A percentile compares a stretch with the other conserved stretches of the same genome.
phyloP scores from a whole-genome alignment of 2,797 vertebrate species.

The Sebastes nivosus region DNA sequence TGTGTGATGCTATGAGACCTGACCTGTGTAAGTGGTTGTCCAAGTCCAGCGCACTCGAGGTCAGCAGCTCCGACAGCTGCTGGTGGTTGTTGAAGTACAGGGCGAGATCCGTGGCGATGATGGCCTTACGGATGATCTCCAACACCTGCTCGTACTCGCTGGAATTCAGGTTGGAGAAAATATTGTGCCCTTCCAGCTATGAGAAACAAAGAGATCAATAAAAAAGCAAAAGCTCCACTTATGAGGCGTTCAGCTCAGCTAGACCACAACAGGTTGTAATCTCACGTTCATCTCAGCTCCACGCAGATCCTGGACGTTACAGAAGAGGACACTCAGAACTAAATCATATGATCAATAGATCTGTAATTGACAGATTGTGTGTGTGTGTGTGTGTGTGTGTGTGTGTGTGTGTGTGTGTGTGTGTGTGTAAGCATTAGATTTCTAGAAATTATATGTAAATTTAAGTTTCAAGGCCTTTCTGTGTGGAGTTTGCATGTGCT shows the following conservation, averaged over 20 bases:
- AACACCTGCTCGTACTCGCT: constrained; percentile 97
- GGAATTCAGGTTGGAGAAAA: constrained; percentile 99
- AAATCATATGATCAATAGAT: background rate
- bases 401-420: no score
- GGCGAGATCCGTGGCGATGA: constrained; percentile 97
- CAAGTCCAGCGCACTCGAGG: constrained; percentile 86
- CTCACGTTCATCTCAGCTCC: constrained; percentile 2
- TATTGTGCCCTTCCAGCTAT: constrained; percentile 99
- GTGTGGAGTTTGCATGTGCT: background rate
- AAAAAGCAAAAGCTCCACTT: constrained; percentile 90
- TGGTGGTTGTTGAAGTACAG: constrained; percentile 98
- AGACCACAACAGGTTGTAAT: constrained; percentile 59
- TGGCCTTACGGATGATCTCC: constrained; percentile 99
- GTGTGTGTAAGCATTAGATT: background rate
- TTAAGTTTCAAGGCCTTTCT: background rate
- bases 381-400: no score
- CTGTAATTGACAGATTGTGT: background rate
- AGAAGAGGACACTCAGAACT: constrained; percentile 2
- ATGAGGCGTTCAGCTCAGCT: constrained; percentile 79
- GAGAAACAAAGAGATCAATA: constrained; percentile 92
- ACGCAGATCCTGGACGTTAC: constrained; percentile 9
- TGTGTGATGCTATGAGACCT: background rate
- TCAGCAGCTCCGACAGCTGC: constrained; percentile 91
- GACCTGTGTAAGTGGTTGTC: constrained; percentile 92
- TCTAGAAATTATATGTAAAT: background rate